phyloP scores from a whole-genome alignment of 2,797 vertebrate species.

The Pipistrellus kuhlii region DNA sequence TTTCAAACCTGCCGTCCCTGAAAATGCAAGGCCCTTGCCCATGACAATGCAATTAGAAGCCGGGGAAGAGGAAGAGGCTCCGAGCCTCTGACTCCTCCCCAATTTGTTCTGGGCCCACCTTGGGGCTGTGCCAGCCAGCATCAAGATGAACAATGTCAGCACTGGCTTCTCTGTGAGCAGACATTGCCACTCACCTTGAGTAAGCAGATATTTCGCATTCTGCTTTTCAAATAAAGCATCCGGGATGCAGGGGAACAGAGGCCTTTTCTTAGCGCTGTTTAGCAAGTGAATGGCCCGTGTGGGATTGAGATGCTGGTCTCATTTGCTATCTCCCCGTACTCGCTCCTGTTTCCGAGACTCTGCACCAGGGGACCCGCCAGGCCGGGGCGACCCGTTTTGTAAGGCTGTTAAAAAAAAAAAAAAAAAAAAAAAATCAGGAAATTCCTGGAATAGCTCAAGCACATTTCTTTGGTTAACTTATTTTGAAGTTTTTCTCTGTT shows the following conservation, averaged over 20 bases:
- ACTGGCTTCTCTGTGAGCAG: background rate
- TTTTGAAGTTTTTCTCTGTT: constrained; percentile 80
- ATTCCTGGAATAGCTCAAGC: constrained; percentile 81
- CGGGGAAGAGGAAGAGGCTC: background rate
- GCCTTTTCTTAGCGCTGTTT: constrained; percentile 62
- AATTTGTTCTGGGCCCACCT: background rate
- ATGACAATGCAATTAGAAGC: background rate
- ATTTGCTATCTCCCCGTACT: background rate
- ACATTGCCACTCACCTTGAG: constrained; percentile 2
- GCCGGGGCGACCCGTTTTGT: background rate
- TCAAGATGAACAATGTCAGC: too few relatives aligned
- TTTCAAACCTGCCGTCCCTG: background rate
- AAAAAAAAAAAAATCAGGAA: constrained; percentile 78
- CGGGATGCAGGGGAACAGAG: background rate
- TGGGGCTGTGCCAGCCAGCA: background rate
- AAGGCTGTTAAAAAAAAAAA: constrained; percentile 47
- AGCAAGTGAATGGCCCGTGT: constrained; percentile 62
- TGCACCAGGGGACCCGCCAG: background rate
- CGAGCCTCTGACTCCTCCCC: background rate
- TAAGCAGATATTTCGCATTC: constrained; percentile 40
- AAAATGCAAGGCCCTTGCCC: background rate
- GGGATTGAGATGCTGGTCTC: constrained; percentile 64
- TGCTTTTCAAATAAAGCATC: constrained; percentile 13
- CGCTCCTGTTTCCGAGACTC: background rate
- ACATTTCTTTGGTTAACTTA: constrained; percentile 86